Percentiles rank a stretch among this genome's conserved stretches.
Evolutionary conservation across 2,797 vertebrate genomes (phyloP).

Genomic region (Anolis apletophallus): DNA sequence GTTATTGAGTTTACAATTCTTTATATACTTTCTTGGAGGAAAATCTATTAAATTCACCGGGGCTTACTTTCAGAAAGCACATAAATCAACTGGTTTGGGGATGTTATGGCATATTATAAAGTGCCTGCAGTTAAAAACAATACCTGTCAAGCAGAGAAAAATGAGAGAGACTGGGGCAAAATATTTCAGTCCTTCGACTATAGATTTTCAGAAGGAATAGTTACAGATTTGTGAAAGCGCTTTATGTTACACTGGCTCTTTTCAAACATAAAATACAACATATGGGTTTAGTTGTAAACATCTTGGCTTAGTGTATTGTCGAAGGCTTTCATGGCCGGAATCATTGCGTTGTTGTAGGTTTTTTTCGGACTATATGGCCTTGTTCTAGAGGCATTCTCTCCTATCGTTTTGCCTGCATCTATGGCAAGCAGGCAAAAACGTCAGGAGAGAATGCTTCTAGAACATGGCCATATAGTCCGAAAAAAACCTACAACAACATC

Average conservation of each 20-base stretch:
- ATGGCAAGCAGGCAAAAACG: too few relatives aligned
- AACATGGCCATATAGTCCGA: too few relatives aligned
- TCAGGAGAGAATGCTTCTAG: too few relatives aligned
- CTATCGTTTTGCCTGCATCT: too few relatives aligned
- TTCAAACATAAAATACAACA: neutral
- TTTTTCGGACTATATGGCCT: too few relatives aligned
- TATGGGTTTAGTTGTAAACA: too few relatives aligned
- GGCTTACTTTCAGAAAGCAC: neutral
- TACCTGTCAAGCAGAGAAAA: neutral
- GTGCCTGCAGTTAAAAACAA: neutral
- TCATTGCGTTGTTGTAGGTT: too few relatives aligned
- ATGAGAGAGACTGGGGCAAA: neutral
- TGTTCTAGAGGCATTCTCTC: too few relatives aligned
- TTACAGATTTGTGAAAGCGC: accelerated
- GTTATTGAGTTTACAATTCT: slow-evolving; percentile 23
- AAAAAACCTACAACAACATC: too few relatives aligned
- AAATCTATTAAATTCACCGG: slow-evolving; percentile 59
- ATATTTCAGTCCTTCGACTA: neutral
- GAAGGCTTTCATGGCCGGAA: too few relatives aligned
- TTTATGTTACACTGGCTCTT: neutral
- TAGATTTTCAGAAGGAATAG: slow-evolving; percentile 3
- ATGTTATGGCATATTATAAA: slow-evolving; percentile 64
- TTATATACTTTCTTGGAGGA: slow-evolving; percentile 12
- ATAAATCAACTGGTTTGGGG: slow-evolving; percentile 57
- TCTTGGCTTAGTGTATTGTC: neutral